Evolutionary conservation across 1,140 invertebrate species (phyloP), one percentile per base, ranked within the genome.

Genomic region (Coenobita brevimanus): DNA sequence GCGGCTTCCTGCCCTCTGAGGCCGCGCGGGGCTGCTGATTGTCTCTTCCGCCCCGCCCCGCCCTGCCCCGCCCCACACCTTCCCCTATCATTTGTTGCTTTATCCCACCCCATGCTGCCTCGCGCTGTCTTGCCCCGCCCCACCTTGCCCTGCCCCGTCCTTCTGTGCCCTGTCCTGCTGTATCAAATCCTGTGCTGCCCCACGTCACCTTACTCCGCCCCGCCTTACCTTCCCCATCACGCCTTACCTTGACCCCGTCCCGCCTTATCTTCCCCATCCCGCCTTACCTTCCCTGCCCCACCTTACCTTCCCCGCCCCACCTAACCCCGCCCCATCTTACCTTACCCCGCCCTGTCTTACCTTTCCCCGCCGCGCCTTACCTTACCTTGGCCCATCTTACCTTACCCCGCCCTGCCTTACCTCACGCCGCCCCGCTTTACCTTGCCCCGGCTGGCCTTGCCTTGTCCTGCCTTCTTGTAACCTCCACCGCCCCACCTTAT

Each of bases 1-100:
- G 73, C 46, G 38, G 73, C 73, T 30, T 76, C 73, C 73, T 76
- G 73, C 73, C 41, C 17, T 21, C 64, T 24, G 64, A 33, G n/a
- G 64, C 21, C 24, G 73, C 13, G 38, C n/a, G 38, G 73, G 38
- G 73, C 36, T 13, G 73, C 3, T 50, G 46, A 50, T 50, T 50
- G 46, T 50, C 46, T 50, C 46, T 50, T 17, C 17, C 46, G 6
- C 17, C 6, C 46, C 6, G 46, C 46, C 46, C 46, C 46, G 46
- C 17, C 46, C 46, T 17, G 46, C 17, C 46, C 46, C 46, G 46
- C 17, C 46, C 46, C 46, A 17, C 17, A 50, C 46, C 46, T 17
- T 6, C 17, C 6, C 46, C 46, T 17, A 17, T 50, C 46, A 6
- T 17, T 6, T 50, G 6, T 17, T 17, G 46, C 17, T 17, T 17